Evolutionary conservation across 2,797 vertebrate genomes (phyloP).

Genomic region (Brotula barbata): DNA sequence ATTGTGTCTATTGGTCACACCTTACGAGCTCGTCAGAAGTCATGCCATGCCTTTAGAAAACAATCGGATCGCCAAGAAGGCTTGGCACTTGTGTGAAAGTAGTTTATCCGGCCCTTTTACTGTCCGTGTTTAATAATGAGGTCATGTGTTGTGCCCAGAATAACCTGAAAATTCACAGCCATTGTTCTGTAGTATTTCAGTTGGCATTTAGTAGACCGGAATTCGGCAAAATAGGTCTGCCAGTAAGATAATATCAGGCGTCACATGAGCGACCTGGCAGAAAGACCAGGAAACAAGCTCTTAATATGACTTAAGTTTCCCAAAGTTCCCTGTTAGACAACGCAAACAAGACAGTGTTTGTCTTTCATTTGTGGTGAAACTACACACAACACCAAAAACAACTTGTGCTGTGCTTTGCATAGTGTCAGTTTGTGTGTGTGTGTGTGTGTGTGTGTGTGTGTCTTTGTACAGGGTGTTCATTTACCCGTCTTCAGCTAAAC

Average conservation of each 20-base stretch:
- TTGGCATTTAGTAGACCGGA: too few species aligned
- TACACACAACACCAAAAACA: neutral
- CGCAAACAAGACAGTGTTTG: neutral
- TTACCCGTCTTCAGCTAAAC: slow-evolving; percentile 12
- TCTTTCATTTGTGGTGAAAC: neutral
- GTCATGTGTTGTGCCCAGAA: slow-evolving; percentile 5
- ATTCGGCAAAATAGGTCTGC: too few species aligned
- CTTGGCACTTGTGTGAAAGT: neutral
- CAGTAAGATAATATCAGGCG: neutral
- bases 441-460: neutral
- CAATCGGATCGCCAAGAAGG: slow-evolving; percentile 15
- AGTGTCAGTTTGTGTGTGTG: too few species aligned
- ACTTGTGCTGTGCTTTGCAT: neutral
- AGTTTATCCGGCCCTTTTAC: slow-evolving; percentile 5
- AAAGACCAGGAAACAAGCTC: slow-evolving; percentile 52
- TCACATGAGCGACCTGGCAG: slow-evolving; percentile 29
- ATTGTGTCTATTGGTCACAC: slow-evolving; percentile 41
- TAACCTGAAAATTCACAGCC: neutral
- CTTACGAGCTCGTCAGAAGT: slow-evolving; percentile 45
- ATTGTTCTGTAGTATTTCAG: too few species aligned
- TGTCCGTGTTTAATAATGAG: slow-evolving; percentile 15
- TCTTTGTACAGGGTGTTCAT: slow-evolving; percentile 16
- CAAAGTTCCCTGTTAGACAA: slow-evolving; percentile 21
- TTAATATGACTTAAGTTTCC: slow-evolving; percentile 32
- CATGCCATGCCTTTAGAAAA: slow-evolving; percentile 39